Evolutionary conservation across 2,797 vertebrate genomes (phyloP), one percentile per base, ranked within the genome.

Genomic region (Champsocephalus gunnari): DNA sequence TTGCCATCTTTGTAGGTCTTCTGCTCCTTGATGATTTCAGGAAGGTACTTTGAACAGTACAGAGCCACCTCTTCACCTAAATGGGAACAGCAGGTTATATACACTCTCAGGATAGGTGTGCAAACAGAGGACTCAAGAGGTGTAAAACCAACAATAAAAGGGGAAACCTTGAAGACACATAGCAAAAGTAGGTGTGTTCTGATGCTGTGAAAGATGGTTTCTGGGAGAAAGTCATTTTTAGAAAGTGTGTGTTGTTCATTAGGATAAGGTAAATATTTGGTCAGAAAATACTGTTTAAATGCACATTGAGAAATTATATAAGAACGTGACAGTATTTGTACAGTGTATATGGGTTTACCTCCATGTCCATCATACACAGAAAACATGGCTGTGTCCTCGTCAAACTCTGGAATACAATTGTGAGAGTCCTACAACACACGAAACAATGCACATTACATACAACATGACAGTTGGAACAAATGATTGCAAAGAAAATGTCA

Each of bases 31-130:
- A 99, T 99, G 78, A 98, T 96, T 50, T 97, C 96, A 59, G 98
- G 98, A 67, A 99, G 96, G 75, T 99, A 98, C 94, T 99, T 99
- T 87, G 98, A 98, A 94, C 98, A 99, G 86, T 99, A 99, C 38
- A 99, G 91, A 19, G 98, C 98, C 75, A 99, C 98, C 82, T 99
- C 98, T 87, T 99, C 98, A 79, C 98, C 98, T 99, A 88, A 51
- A 92, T 65, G 59, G 44, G 49, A 57, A 80, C 5, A 73, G 43
- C 19, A 51, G 13, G 19, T 63, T 8, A 55, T 48, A 82, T 61
- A 73, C 58, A 43, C 16, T 70, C 45, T 70, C 43, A 69, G 6
- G 83, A 48, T 24, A 87, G 61, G 24, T 9, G 11, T 61, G 55
- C 68, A 19, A 6, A 59, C 51, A 48, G 3, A 47, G 28, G 12